Evolutionary conservation across 2,888 invertebrate species (phyloP), one percentile per base, ranked within the genome.

Genomic region (Andrena dorsata): DNA sequence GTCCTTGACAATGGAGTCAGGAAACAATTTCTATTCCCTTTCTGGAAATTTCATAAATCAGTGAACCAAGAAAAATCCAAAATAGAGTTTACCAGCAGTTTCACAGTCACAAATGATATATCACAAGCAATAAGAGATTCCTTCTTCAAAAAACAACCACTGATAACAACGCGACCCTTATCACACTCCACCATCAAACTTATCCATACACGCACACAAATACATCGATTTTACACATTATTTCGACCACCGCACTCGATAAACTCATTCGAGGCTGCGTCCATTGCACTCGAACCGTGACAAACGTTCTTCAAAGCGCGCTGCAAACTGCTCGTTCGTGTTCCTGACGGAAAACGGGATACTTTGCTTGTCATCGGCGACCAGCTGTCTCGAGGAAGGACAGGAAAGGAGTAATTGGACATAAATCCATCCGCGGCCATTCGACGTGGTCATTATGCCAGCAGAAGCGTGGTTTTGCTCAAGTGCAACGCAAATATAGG

Each of bases 401-500:
- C 73, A 80, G 77, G 73, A 85, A 85, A 86, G 83, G 86, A 90
- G 87, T 90, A 90, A 91, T 90, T 91, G 91, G 90, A 91, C 89
- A 86, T 86, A 88, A 90, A 90, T 89, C 89, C 83, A 87, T 83
- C 79, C 58, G 60, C 71, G 78, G 82, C 68, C 78, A 82, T 80
- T 80, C 73, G 70, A 81, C 60, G 83, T 80, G 79, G 81, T 91
- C 91, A 90, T 91, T 91, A 89, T 79, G 77, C 76, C 60, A 65
- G 84, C 72, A 79, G 85, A 74, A 87, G 84, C 83, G 80, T 81
- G 85, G 79, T 83, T 78, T 64, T 76, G 68, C 82, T 90, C 86
- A 85, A 90, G 90, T 90, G 89, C 83, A 88, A 82, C 76, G 89
- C 89, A 90, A 90, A 90, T 90, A 90, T 79, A 78, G 83, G 74